Evolutionary conservation across 1,140 invertebrate species (phyloP).

Genomic region (Lethocerus indicus): DNA sequence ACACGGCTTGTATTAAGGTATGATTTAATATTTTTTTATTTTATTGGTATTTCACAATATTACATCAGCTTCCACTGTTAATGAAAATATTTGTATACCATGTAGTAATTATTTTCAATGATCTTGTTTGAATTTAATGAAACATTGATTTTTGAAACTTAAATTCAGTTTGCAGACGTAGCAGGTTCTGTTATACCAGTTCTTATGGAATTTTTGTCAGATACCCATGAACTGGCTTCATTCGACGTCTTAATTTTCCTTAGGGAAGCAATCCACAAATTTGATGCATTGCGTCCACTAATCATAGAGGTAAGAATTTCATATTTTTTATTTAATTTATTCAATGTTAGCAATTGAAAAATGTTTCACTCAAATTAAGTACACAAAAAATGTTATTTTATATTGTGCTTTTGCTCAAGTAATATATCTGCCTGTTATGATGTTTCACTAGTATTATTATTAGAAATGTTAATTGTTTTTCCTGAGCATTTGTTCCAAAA

Average conservation of each 20-base stretch:
- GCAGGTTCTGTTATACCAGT: slow-evolving; percentile 86
- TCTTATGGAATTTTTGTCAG: slow-evolving; percentile 88
- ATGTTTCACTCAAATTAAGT: slow-evolving; percentile 4
- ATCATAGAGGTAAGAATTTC: slow-evolving; percentile 49
- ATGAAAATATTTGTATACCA: no score
- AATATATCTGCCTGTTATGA: not conserved
- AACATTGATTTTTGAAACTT: slow-evolving; percentile 6
- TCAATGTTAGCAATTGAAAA: not conserved
- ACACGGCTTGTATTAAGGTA: slow-evolving; percentile 82
- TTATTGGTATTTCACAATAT: not conserved
- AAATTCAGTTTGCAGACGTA: slow-evolving; percentile 78
- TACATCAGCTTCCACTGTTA: not conserved
- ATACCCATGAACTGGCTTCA: slow-evolving; percentile 85
- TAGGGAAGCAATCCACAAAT: slow-evolving; percentile 85
- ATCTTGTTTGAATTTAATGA: not conserved
- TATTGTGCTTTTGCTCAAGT: not conserved
- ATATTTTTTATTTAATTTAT: not conserved
- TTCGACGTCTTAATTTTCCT: slow-evolving; percentile 90
- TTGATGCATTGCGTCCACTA: slow-evolving; percentile 58
- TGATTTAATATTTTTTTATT: no score
- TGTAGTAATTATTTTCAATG: slow-evolving; percentile 4
- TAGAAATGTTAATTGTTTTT: no score
- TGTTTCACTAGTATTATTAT: not conserved
- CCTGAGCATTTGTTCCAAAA: no score
- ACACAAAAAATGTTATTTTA: not conserved